phyloP scores from a whole-genome alignment of 35 echinoderm and acorn worm genomes.

The Hemicentrotus pulcherrimus region DNA sequence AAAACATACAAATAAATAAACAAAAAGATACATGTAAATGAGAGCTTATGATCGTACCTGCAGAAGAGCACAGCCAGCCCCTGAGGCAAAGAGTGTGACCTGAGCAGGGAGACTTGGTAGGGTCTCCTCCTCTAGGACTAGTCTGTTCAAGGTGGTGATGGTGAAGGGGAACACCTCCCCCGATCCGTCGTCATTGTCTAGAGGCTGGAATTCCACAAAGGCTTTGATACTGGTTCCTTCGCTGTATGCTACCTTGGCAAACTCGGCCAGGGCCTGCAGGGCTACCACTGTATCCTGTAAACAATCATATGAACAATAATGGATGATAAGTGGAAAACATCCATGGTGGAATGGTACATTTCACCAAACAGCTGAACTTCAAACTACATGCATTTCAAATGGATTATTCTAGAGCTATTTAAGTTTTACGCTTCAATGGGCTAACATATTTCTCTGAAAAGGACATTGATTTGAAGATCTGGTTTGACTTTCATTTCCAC shows the following conservation, averaged over 20 bases:
- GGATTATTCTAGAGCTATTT: too few relatives aligned
- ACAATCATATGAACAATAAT: neutral
- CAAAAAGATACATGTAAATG: neutral
- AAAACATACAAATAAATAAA: too few relatives aligned
- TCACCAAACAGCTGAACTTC: too few relatives aligned
- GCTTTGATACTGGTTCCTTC: slow-evolving; percentile 24
- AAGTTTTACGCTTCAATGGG: too few relatives aligned
- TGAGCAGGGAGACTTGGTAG: slow-evolving; percentile 48
- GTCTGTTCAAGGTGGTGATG: slow-evolving; percentile 55
- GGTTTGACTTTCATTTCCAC: too few relatives aligned
- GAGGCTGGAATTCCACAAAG: neutral
- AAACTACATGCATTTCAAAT: too few relatives aligned
- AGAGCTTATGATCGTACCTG: slow-evolving; percentile 54
- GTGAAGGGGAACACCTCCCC: neutral
- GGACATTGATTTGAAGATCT: too few relatives aligned
- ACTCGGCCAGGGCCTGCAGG: slow-evolving; percentile 68
- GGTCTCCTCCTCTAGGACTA: slow-evolving; percentile 65
- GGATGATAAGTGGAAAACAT: too few relatives aligned
- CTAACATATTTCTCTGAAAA: too few relatives aligned
- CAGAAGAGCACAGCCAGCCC: slow-evolving; percentile 68
- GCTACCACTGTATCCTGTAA: slow-evolving; percentile 82
- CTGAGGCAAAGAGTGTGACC: slow-evolving; percentile 55
- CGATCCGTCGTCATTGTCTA: neutral
- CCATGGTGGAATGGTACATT: too few relatives aligned
- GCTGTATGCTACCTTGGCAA: slow-evolving; percentile 60